These are phyloP conservation scores for Phylloscopus whistleri DNA, from an alignment of 2,113 vertebrate species.

Conservation along the genomic window DNA sequence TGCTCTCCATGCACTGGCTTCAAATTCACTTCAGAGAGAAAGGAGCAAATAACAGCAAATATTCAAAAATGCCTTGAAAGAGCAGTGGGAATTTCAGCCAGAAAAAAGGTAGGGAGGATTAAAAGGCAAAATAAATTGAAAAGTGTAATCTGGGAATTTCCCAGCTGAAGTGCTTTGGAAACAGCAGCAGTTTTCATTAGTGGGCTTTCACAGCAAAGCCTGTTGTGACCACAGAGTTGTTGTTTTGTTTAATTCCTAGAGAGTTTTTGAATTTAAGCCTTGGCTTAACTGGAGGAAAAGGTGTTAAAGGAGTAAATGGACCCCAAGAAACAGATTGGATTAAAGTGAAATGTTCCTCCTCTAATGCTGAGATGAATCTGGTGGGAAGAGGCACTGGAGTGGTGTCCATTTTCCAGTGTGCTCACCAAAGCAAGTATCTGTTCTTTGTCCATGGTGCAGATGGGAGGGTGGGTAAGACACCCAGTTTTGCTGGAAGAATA, in stretches of 20 bases:
- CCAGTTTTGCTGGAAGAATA: background rate
- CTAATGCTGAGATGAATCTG: background rate
- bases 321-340: background rate
- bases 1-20: background rate
- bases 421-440: background rate
- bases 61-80: background rate
- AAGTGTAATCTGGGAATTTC: background rate
- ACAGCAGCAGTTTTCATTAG: background rate
- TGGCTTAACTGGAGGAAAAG: background rate
- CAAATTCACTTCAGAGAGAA: background rate
- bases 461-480: background rate
- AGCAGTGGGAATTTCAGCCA: background rate
- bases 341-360: background rate
- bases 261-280: background rate
- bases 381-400: background rate
- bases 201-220: background rate
- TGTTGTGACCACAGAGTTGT: background rate
- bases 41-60: background rate
- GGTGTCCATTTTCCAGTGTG: background rate
- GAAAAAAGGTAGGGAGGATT: background rate
- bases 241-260: background rate
- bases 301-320: background rate
- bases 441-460: background rate
- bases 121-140: background rate
- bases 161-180: background rate